Base-by-base conservation (phyloP, 2,113 vertebrate genomes). In the Myiopsitta monachus region DNA sequence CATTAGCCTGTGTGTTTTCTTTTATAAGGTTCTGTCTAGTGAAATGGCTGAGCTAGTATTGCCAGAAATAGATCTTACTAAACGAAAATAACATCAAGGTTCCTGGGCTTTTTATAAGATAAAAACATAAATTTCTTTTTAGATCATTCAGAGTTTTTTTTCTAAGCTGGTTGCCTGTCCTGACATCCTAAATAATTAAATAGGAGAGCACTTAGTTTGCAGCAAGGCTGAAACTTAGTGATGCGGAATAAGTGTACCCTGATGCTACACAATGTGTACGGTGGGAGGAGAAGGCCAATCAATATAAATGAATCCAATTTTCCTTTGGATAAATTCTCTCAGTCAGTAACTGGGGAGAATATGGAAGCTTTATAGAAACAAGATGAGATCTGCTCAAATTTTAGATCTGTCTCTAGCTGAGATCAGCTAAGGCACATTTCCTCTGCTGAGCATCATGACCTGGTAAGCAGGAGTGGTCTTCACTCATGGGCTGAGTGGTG, bases 171-270 rank as follows among this genome's bases (percentile, higher is more conserved):
- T 83, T 96, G 30, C 54, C 49, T 27, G 22, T 92, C 54, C 64
- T 88, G 49, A 61, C 33, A 86, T 78, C 39, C 79, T 90, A 33
- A 92, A 95, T 88, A 88, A 94, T 92, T 97, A 63, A 92, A 75
- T 87, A 61, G 73, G 51, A 80, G 39, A 76, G 51, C 77, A 66
- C 55, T 90, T 83, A 83, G 67, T 74, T 19, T 86, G 79, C n/a
- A 96, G 67, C 38, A 74, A 78, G 49, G 31, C 55, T 81, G 41
- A 77, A 75, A 66, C 61, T 82, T 88, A 79, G 46, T 87, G 39
- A 59, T 26, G 61, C 31, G 59, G 86, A 92, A 70, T 88, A 86
- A 92, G 41, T 26, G 52, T 92, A 84, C 82, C 31, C 66, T 84
- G 59, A 59, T 74, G 68, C 59, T 92, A 95, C 24, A 93, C 87